Evolutionary conservation across 2,797 vertebrate genomes (phyloP).

Genomic region (Oreortyx pictus): DNA sequence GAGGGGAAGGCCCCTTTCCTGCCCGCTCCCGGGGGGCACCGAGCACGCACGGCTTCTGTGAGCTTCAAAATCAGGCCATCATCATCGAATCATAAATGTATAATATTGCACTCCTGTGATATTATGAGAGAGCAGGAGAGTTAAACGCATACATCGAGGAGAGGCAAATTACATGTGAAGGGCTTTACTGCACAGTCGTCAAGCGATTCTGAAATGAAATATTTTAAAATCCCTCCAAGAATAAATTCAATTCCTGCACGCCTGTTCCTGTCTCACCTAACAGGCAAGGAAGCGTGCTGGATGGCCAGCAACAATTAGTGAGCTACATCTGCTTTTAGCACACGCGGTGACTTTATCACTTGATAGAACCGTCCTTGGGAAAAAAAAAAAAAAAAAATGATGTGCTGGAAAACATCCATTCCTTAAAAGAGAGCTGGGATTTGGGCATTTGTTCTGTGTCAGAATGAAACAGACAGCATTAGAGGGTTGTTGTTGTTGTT

Average conservation of each 20-base stretch:
- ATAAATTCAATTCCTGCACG: not conserved
- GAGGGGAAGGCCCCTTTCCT: not conserved
- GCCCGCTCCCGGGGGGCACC: not conserved
- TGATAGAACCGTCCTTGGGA: not conserved
- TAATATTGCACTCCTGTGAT: conserved; percentile 44
- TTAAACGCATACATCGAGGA: not conserved
- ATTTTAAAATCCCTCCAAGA: not conserved
- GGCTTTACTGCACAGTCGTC: not conserved
- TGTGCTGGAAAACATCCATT: not conserved
- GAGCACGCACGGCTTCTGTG: conserved; percentile 9
- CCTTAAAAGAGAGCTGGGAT: not conserved
- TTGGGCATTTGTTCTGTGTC: not conserved
- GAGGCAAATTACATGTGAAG: not conserved
- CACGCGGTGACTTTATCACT: not conserved
- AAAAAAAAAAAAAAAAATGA: not conserved
- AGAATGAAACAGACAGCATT: not conserved
- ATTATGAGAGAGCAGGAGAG: conserved; percentile 44
- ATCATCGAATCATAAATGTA: conserved; percentile 55
- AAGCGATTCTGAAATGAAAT: not conserved
- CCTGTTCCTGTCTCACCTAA: not conserved
- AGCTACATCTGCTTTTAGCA: not conserved
- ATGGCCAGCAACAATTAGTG: not conserved
- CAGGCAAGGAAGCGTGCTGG: not conserved
- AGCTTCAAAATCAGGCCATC: conserved; percentile 55
- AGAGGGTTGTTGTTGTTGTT: not conserved